phyloP scores from a whole-genome alignment of 2,113 vertebrate genomes.

The Aepyceros melampus region DNA sequence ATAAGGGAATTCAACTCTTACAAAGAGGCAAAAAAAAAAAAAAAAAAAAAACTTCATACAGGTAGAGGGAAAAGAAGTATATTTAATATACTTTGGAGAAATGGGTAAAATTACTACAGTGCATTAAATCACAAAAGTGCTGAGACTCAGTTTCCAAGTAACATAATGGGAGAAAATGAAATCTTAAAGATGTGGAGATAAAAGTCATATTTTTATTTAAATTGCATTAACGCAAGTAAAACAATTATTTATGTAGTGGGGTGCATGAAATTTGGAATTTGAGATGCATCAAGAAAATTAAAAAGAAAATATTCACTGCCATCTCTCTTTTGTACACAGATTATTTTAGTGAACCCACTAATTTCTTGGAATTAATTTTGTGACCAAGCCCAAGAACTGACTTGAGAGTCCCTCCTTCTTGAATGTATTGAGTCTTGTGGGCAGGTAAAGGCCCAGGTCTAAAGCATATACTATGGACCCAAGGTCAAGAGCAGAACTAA shows the following conservation, averaged over 20 bases:
- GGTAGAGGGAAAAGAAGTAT: slow-evolving; percentile 46
- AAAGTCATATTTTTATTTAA: not conserved
- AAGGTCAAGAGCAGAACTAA: not conserved
- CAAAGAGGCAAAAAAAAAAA: not conserved
- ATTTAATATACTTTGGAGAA: slow-evolving; percentile 41
- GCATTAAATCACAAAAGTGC: not conserved
- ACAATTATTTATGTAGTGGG: not conserved
- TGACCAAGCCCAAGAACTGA: not conserved
- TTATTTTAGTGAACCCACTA: not conserved
- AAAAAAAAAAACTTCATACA: not conserved
- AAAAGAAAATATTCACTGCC: not conserved
- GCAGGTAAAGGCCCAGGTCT: not conserved
- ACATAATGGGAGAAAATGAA: not conserved
- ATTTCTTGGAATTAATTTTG: not conserved
- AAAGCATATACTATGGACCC: not conserved
- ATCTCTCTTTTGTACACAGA: not conserved
- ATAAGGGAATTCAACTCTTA: not conserved
- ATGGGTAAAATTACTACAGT: not conserved
- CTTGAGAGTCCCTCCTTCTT: not conserved
- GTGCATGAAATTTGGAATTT: not conserved
- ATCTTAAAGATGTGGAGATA: not conserved
- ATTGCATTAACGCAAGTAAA: not conserved
- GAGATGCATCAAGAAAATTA: not conserved
- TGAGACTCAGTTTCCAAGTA: not conserved
- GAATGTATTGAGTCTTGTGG: not conserved